These are phyloP conservation scores for Streblospio benedicti DNA, from an alignment of 1,140 invertebrate species.

Conservation along the genomic window DNA sequence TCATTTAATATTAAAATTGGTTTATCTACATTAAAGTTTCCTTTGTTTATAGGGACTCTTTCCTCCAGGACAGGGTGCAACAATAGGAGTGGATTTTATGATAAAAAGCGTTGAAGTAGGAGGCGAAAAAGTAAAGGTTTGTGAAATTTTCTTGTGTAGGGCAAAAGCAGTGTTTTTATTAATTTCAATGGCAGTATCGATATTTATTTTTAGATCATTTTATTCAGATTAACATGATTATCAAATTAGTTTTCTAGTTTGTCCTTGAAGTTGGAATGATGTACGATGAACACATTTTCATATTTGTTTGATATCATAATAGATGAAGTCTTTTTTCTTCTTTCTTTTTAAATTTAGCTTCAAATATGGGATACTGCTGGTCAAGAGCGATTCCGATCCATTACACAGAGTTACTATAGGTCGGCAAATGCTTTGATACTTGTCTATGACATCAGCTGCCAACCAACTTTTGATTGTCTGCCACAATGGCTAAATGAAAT, in stretches of 20 bases:
- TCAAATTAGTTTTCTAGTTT: too few relatives aligned
- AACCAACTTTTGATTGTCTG: constrained; percentile 91
- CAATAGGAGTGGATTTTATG: constrained; percentile 47
- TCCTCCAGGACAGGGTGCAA: constrained; percentile 43
- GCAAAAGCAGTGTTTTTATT: not conserved
- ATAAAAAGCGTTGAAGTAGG: constrained; percentile 44
- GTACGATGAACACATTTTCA: too few relatives aligned
- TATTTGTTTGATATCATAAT: not conserved
- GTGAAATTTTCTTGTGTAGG: not conserved
- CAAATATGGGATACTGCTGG: constrained; percentile 93
- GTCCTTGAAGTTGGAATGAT: too few relatives aligned
- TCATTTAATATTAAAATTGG: too few relatives aligned
- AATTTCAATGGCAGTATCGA: not conserved
- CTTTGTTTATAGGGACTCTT: constrained; percentile 37
- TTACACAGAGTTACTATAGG: constrained; percentile 95
- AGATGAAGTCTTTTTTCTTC: not conserved
- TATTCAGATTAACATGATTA: too few relatives aligned
- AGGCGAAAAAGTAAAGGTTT: constrained; percentile 43
- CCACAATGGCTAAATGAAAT: constrained; percentile 93
- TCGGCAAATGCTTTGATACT: constrained; percentile 94
- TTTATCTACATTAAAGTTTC: not conserved
- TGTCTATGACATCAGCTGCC: constrained; percentile 94
- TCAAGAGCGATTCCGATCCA: constrained; percentile 91
- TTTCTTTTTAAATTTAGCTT: constrained; percentile 24
- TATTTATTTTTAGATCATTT: not conserved